These are phyloP conservation scores for Congeria kusceri DNA, from an alignment of 2,888 invertebrate genomes.

Conservation along the genomic window DNA sequence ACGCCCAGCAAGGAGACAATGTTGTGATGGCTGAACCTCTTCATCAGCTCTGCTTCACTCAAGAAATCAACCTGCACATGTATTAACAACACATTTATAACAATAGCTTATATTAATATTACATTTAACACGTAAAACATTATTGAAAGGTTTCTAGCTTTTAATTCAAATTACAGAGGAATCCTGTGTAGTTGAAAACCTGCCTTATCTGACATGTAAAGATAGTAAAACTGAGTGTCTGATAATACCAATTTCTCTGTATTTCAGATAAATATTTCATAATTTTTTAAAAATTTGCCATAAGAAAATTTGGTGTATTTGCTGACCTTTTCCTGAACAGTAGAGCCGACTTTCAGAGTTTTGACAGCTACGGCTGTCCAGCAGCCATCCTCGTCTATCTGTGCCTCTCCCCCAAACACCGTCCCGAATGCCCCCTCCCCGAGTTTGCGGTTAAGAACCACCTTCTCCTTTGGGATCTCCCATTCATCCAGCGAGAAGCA, in stretches of 20 bases:
- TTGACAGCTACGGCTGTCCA: slow-evolving; percentile 90
- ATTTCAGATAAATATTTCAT: no score
- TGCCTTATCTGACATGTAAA: no score
- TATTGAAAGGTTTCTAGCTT: no score
- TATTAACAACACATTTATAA: no score
- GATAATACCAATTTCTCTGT: no score
- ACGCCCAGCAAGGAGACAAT: slow-evolving; percentile 94
- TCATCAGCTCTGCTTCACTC: slow-evolving; percentile 97
- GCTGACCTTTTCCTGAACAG: slow-evolving; percentile 91
- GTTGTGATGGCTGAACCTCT: slow-evolving; percentile 95
- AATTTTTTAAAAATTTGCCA: no score
- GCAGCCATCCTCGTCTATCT: slow-evolving; percentile 88
- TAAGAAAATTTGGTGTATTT: no score
- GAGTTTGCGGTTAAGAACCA: slow-evolving; percentile 87
- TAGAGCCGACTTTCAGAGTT: slow-evolving; percentile 93
- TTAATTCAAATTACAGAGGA: no score
- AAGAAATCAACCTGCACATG: slow-evolving; percentile 92
- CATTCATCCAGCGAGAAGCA: slow-evolving; percentile 91
- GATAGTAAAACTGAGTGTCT: no score
- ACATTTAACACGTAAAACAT: no score
- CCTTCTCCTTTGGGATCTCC: slow-evolving; percentile 93
- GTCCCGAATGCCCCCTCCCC: slow-evolving; percentile 97
- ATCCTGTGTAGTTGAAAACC: no score
- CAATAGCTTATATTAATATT: no score
- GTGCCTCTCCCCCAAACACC: slow-evolving; percentile 95